Evolutionary conservation across 2,113 vertebrate species (phyloP).

Genomic region (Nannospalax galili): DNA sequence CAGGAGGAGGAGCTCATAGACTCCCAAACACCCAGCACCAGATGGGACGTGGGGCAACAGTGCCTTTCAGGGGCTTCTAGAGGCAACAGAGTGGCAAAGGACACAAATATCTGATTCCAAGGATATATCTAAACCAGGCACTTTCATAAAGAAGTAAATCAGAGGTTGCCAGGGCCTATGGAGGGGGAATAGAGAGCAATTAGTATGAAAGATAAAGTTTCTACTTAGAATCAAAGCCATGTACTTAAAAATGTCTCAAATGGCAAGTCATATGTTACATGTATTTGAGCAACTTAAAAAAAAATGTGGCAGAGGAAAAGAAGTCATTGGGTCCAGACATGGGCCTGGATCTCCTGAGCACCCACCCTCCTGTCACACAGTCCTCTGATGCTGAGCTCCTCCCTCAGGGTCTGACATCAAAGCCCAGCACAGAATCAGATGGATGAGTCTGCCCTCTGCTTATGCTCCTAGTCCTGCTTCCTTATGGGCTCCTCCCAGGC

Average conservation of each 20-base stretch:
- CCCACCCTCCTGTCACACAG: neutral
- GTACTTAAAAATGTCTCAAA: neutral
- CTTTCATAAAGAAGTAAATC: neutral
- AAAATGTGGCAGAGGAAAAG: neutral
- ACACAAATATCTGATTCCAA: neutral
- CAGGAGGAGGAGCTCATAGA: neutral
- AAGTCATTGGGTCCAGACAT: neutral
- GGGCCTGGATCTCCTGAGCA: neutral
- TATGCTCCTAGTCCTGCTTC: neutral
- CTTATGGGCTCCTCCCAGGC: neutral
- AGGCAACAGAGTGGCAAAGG: neutral
- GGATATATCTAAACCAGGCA: fast-evolving
- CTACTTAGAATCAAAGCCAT: neutral
- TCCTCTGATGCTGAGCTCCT: neutral
- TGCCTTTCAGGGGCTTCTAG: neutral
- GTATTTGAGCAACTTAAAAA: neutral
- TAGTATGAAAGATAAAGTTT: neutral
- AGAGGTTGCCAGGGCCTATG: neutral
- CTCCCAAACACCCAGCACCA: neutral
- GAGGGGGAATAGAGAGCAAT: fast-evolving
- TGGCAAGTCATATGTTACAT: neutral
- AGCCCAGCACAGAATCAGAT: fast-evolving
- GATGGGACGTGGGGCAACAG: fast-evolving
- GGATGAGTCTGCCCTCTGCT: neutral
- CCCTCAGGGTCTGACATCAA: neutral